These are phyloP conservation scores for Microplitis mediator DNA, from an alignment of 1,140 invertebrate genomes.

Conservation along the genomic window DNA sequence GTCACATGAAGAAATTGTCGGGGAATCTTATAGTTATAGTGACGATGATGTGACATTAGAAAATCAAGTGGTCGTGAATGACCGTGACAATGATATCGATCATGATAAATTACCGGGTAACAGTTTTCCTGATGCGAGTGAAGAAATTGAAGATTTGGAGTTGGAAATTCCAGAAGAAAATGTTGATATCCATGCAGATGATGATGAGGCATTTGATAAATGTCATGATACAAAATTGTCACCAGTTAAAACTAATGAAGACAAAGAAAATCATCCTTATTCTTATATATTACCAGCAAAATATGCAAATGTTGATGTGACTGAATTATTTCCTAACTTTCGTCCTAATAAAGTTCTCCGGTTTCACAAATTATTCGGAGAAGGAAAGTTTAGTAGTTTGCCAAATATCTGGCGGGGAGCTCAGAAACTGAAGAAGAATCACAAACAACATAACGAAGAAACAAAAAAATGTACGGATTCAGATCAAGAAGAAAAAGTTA, in stretches of 20 bases:
- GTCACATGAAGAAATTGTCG: slow-evolving; percentile 53
- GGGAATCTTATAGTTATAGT: slow-evolving; percentile 50
- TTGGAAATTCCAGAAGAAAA: slow-evolving; percentile 50
- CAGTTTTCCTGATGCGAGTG: slow-evolving; percentile 93
- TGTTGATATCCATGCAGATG: slow-evolving; percentile 67
- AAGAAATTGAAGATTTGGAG: slow-evolving; percentile 79
- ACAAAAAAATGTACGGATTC: slow-evolving; percentile 72
- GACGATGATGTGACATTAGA: slow-evolving; percentile 45
- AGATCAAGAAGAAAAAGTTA: slow-evolving; percentile 67
- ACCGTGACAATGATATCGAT: slow-evolving; percentile 51
- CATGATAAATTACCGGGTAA: slow-evolving; percentile 77
- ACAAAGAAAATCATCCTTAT: slow-evolving; percentile 67
- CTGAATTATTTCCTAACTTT: slow-evolving; percentile 92
- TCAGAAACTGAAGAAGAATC: slow-evolving; percentile 75
- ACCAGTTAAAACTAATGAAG: slow-evolving; percentile 61
- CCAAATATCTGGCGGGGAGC: slow-evolving; percentile 93
- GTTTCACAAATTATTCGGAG: slow-evolving; percentile 92
- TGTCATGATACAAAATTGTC: slow-evolving; percentile 78
- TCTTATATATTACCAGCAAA: slow-evolving; percentile 95
- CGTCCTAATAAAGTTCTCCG: slow-evolving; percentile 86
- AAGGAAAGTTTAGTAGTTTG: slow-evolving; percentile 87
- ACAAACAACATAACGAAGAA: slow-evolving; percentile 63
- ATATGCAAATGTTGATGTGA: slow-evolving; percentile 89
- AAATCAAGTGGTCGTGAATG: slow-evolving; percentile 42
- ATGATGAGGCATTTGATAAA: slow-evolving; percentile 65